A percentile compares a stretch with the other conserved stretches of the same genome.
phyloP scores from a whole-genome alignment of 1,140 invertebrate species.

The Aphelenchoides fujianensis region DNA sequence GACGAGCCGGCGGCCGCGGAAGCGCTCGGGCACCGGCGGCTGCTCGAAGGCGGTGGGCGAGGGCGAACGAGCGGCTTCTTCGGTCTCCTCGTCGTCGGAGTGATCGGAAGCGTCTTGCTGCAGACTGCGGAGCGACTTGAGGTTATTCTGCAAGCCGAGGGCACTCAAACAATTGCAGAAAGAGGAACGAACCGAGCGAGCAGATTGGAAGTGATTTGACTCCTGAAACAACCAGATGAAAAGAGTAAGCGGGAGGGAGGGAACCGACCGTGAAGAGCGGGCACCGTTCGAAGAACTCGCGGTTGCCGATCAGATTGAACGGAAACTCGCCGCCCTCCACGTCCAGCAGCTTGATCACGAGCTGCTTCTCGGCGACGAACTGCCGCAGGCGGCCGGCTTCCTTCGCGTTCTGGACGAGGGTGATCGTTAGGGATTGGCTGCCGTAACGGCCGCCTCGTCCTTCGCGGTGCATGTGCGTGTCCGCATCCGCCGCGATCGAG shows the following conservation, averaged over 20 bases:
- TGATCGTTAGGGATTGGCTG: slow-evolving; percentile 39
- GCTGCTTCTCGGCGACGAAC: slow-evolving; percentile 23
- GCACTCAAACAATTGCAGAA: no score
- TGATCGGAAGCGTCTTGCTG: no score
- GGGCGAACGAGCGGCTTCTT: no score
- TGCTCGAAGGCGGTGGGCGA: no score
- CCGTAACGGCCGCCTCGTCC: slow-evolving; percentile 83
- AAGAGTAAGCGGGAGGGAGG: no score
- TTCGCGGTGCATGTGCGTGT: slow-evolving; percentile 90
- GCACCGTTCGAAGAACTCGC: slow-evolving; percentile 25
- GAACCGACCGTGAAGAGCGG: neutral
- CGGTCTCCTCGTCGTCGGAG: no score
- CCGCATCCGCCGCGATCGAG: slow-evolving; percentile 76
- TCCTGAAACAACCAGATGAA: no score
- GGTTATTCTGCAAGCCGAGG: no score
- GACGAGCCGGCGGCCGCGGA: slow-evolving; percentile 13
- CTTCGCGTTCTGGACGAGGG: slow-evolving; percentile 31
- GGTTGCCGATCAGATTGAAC: slow-evolving; percentile 19
- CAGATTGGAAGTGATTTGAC: no score
- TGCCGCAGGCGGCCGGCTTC: slow-evolving; percentile 22
- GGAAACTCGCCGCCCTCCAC: slow-evolving; percentile 13
- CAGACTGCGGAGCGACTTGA: no score
- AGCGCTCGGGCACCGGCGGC: neutral
- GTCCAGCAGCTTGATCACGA: slow-evolving; percentile 30
- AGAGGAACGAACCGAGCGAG: no score